Base-by-base conservation (phyloP, 2,888 invertebrate genomes). In the Drosophila koepferae region DNA sequence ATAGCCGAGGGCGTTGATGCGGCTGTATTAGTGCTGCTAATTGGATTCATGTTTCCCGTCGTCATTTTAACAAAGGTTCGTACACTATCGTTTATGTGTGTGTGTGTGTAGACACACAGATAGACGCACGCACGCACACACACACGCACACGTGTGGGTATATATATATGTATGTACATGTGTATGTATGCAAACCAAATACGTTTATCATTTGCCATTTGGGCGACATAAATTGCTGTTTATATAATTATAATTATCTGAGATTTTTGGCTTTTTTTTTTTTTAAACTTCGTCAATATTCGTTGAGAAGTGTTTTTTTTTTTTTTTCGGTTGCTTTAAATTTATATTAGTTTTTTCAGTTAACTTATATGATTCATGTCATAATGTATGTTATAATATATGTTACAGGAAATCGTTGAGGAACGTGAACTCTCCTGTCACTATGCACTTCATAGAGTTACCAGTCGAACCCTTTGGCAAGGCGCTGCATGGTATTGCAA, bases 1-100 rank as follows among this genome's bases (percentile, higher is more conserved):
- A 94, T 96, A 14, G 92, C 96, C 3, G 93, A 94, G n/a, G 94
- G 95, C 0, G 90, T 97, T 48, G 95, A 95, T 89, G 91, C 94
- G 9, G 94, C 96, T 44, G 96, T 97, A 0, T 93, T 96, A 76
- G 95, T 97, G 48, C 93, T 98, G 18, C 94, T 97, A 92, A 93
- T 97, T 34, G 96, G 96, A 86, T 97, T 96, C 89, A 95, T 96
- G 73, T 97, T 97, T 90, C 95, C 96, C 0, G 96, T 96, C 43
- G 95, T 96, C 16, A 96, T 96, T 83, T 96, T 96, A 40, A 95
- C 96, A 2, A 96, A 96, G 92, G 95, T 91, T 58, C 40, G 67
- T 69, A 31, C 12, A 31, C 12, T 38, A 53, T 53, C 20, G 16
- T 10, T n/a, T 34, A 20, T 28, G 28, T 28, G 28, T 28, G 28